These are phyloP conservation scores for Mus musculus DNA, from an alignment of 2,113 vertebrate genomes.

Conservation along the genomic window GRCm39 chr11:52894001-52894500, in stretches of 20 bases:
- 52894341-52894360: slow-evolving; percentile 55
- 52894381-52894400: slow-evolving; percentile 41
- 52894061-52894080: not conserved
- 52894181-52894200: fast-evolving
- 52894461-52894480: not conserved
- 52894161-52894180: fast-evolving
- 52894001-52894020: not conserved
- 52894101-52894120: not conserved
- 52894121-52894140: not conserved
- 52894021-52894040: not conserved
- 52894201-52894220: fast-evolving
- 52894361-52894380: slow-evolving; percentile 2
- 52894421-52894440: not conserved
- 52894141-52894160: too few species aligned
- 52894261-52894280: not conserved
- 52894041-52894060: not conserved
- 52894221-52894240: not conserved
- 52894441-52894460: not conserved
- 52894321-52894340: not conserved
- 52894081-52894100: not conserved
- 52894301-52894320: slow-evolving; percentile 2
- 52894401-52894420: not conserved
- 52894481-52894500: not conserved
- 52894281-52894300: not conserved
- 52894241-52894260: fast-evolving